Conservation (phyloP, 1,140 invertebrate species). For the Apocrypta bakeri region DNA sequence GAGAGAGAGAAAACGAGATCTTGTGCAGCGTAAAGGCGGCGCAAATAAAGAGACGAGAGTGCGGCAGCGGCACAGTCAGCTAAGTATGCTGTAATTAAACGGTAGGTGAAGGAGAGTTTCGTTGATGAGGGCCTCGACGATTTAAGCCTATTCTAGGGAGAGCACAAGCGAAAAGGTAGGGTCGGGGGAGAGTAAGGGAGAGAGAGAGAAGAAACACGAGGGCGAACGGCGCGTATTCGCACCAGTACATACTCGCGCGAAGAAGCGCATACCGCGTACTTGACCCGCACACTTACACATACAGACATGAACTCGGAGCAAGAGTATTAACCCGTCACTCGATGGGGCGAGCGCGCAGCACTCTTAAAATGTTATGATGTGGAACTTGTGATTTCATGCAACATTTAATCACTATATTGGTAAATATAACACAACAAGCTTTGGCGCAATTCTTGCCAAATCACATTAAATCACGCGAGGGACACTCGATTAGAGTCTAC, state of each 20-base stretch:
- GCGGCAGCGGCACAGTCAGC: conserved; percentile 28
- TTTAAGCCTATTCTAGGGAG: conserved; percentile 65
- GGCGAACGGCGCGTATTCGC: conserved; percentile 24
- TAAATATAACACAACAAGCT: conserved; percentile 60
- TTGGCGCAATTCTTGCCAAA: neutral
- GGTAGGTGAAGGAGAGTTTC: conserved; percentile 62
- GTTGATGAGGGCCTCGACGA: conserved; percentile 64
- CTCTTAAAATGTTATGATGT: conserved; percentile 74
- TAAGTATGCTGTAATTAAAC: conserved; percentile 69
- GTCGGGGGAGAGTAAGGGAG: neutral
- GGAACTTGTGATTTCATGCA: conserved; percentile 73
- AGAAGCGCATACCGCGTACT: conserved; percentile 41
- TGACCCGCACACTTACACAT: conserved; percentile 42
- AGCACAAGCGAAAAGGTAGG: neutral
- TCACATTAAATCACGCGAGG: neutral
- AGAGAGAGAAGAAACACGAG: neutral
- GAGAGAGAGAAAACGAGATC: neutral
- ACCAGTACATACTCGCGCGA: neutral
- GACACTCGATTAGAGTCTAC: neutral
- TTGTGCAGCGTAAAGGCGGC: conserved; percentile 3
- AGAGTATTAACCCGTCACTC: conserved; percentile 57
- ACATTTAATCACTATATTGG: conserved; percentile 73
- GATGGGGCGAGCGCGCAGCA: conserved; percentile 47
- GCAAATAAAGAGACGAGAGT: conserved; percentile 38
- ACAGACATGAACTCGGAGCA: neutral